A percentile compares a stretch with the other conserved stretches of the same genome.
Conservation (phyloP, 1,140 invertebrate species). For the Goniozus legneri region DNA sequence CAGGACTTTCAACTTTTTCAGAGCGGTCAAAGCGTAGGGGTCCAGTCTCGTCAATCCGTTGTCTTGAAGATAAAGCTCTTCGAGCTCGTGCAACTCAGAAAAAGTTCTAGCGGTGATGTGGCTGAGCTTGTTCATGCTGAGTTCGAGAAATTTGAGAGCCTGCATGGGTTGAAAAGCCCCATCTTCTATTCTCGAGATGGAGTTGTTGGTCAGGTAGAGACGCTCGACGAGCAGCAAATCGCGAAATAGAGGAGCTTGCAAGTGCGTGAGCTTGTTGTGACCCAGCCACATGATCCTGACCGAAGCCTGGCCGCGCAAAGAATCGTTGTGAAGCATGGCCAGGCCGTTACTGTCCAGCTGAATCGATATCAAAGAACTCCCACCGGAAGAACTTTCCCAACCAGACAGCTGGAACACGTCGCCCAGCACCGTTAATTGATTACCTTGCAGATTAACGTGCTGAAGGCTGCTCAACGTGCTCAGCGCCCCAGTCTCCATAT, state of each 20-base stretch:
- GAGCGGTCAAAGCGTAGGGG: conserved; percentile 56
- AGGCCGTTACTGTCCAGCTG: conserved; percentile 82
- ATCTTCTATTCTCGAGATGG: conserved; percentile 74
- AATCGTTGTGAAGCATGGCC: conserved; percentile 68
- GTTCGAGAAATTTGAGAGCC: conserved; percentile 71
- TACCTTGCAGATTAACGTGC: conserved; percentile 83
- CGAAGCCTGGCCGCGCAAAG: conserved; percentile 71
- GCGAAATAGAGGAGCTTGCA: conserved; percentile 70
- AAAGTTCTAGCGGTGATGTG: conserved; percentile 67
- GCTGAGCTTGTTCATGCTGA: conserved; percentile 71
- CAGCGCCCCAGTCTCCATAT: conserved; percentile 80
- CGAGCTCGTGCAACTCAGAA: conserved; percentile 65
- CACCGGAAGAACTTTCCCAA: conserved; percentile 37
- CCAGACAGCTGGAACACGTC: conserved; percentile 69
- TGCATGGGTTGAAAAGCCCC: conserved; percentile 73
- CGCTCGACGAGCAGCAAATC: conserved; percentile 73
- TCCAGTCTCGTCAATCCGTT: conserved; percentile 61
- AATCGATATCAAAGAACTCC: conserved; percentile 69
- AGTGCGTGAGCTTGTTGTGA: conserved; percentile 72
- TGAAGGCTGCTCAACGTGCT: conserved; percentile 78
- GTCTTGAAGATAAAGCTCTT: conserved; percentile 62
- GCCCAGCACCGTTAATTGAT: conserved; percentile 71
- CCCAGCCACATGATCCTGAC: conserved; percentile 84
- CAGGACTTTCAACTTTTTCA: conserved; percentile 60
- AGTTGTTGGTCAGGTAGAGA: conserved; percentile 80